phyloP scores from a whole-genome alignment of 2,888 invertebrate species.

The Rhopalosiphum nymphaeae region DNA sequence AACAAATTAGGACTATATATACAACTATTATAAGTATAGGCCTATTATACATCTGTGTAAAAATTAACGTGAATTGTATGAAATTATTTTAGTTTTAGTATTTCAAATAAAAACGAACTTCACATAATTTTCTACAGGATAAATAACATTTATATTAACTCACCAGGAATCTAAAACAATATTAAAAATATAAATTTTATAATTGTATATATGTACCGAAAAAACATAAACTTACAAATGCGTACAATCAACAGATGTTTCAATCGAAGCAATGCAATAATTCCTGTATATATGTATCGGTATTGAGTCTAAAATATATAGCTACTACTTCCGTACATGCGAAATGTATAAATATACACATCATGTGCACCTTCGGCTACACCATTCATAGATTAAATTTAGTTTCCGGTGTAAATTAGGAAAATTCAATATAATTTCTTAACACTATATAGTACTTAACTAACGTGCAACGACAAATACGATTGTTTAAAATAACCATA shows the following conservation, averaged over 20 bases:
- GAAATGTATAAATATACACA: not conserved
- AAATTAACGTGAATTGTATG: not conserved
- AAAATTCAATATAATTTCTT: not conserved
- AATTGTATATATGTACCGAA: not conserved
- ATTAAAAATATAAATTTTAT: not conserved
- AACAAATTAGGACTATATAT: not conserved
- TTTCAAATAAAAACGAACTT: not conserved
- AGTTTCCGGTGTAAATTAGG: not conserved
- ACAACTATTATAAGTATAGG: not conserved
- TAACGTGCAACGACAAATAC: not conserved
- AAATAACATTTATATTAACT: not conserved
- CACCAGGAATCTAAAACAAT: not conserved
- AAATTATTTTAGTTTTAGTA: not conserved
- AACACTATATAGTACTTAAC: too few species aligned
- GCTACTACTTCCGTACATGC: not conserved
- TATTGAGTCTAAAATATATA: not conserved
- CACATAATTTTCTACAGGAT: not conserved
- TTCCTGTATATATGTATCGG: not conserved
- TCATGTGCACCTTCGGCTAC: not conserved
- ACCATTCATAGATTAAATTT: not conserved
- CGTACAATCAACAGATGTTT: conserved; percentile 32
- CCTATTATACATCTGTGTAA: not conserved
- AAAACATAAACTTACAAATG: not conserved
- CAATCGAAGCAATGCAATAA: not conserved
- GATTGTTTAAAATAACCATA: conserved; percentile 9